Evolutionary conservation across 2,888 invertebrate genomes (phyloP).

Genomic region (Mesorhabditis belari): DNA sequence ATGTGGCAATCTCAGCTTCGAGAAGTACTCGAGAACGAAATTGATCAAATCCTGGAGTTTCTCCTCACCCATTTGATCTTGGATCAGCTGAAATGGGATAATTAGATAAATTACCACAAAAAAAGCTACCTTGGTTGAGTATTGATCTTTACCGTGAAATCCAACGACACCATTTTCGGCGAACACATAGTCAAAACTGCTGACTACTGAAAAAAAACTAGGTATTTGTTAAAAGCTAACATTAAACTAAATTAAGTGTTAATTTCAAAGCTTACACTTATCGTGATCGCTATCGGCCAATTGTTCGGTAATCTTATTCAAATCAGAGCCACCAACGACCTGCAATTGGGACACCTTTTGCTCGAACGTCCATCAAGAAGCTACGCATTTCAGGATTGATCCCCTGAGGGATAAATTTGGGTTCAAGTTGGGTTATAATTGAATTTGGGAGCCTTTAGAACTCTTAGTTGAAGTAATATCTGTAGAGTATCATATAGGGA

Average conservation of each 20-base stretch:
- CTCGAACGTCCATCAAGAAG: slow-evolving; percentile 65
- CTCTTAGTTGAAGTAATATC: slow-evolving; percentile 5
- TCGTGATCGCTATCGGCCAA: slow-evolving; percentile 64
- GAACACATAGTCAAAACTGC: slow-evolving; percentile 78
- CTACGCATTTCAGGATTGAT: slow-evolving; percentile 70
- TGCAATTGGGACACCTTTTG: slow-evolving; percentile 65
- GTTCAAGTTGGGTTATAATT: too few relatives aligned
- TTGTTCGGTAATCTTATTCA: slow-evolving; percentile 83
- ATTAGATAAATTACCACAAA: not conserved
- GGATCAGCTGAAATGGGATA: slow-evolving; percentile 59
- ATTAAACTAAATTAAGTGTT: too few relatives aligned
- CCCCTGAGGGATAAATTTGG: slow-evolving; percentile 55
- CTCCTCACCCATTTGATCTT: slow-evolving; percentile 75
- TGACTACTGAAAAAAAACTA: slow-evolving; percentile 33
- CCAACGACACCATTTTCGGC: slow-evolving; percentile 91
- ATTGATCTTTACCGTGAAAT: slow-evolving; percentile 69
- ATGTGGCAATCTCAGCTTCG: slow-evolving; percentile 74
- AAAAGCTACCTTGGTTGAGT: slow-evolving; percentile 15
- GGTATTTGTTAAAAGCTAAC: too few relatives aligned
- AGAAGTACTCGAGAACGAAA: slow-evolving; percentile 78
- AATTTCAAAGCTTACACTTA: slow-evolving; percentile 9
- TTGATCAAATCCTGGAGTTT: slow-evolving; percentile 83
- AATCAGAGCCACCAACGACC: slow-evolving; percentile 89
- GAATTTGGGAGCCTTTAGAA: too few relatives aligned
- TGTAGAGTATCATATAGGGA: too few relatives aligned